Base-by-base conservation (phyloP, 2,797 vertebrate genomes). In the Coranthus polyacanthus region DNA sequence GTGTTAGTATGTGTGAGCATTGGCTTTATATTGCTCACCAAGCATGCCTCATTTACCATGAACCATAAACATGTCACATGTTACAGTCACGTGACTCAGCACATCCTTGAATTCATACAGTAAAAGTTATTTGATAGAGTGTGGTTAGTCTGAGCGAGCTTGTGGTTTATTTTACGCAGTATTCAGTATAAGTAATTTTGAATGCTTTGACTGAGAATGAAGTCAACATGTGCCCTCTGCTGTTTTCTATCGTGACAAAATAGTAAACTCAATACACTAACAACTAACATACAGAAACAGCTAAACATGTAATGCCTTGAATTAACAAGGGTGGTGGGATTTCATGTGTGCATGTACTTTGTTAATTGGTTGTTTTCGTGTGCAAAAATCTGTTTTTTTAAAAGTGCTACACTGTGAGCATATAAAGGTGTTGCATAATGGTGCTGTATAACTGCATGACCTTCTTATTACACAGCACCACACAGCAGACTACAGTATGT, bases 371-470 rank as follows among this genome's bases (percentile, higher is more conserved):
- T 63, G 43, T 55, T 12, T 62, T 15, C 29, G 13, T 56, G 38
- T 13, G 29, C 9, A 15, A 16, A 22, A 13, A 26, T 71, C 22
- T 49, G 15, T 62, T 59, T 61, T 1, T 46, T n/a, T n/a, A n/a
- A n/a, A n/a, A n/a, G n/a, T n/a, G n/a, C n/a, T n/a, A n/a, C n/a
- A n/a, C n/a, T 32, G 7, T 20, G 20, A 49, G 44, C 38, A 41
- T 34, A 13, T 21, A 58, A 2, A 20, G 4, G n/a, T 68, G 22
- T 34, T n/a, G n/a, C n/a, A n/a, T n/a, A n/a, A n/a, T n/a, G n/a
- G n/a, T n/a, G n/a, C n/a, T n/a, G 34, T 53, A 9, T 52, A 44
- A 55, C 16, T 72, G 53, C 68, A 56, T 58, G 65, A 74, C 34
- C 26, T n/a, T n/a, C n/a, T n/a, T n/a, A n/a, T n/a, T n/a, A n/a